Conservation (phyloP, 2,113 vertebrate species). For the Bothrops jararaca region DNA sequence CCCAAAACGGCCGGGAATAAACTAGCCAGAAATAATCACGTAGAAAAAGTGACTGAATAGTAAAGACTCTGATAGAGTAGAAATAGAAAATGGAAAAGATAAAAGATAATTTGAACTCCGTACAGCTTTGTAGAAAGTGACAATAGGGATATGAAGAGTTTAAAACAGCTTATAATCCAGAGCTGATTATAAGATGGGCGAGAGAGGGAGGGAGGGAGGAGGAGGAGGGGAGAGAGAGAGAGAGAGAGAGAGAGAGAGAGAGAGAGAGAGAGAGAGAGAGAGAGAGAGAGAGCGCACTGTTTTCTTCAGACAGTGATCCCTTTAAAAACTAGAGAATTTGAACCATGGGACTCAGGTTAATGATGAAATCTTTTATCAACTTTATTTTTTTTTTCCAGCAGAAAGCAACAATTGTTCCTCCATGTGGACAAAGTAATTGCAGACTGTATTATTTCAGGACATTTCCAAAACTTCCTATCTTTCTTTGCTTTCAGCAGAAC, state of each 20-base stretch:
- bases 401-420: background rate
- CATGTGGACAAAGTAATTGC: background rate
- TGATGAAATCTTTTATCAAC: background rate
- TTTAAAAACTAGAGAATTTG: background rate
- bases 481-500: background rate
- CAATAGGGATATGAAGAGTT: background rate
- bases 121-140: background rate
- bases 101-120: background rate
- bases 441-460: background rate
- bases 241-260: no score
- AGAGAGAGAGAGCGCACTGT: background rate
- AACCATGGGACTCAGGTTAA: background rate
- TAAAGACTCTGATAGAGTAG: background rate
- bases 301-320: background rate
- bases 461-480: background rate
- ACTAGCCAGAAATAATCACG: background rate
- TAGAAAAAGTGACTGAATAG: background rate
- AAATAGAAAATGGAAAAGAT: background rate
- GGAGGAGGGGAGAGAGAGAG: no score
- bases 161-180: background rate
- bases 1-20: background rate
- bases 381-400: background rate
- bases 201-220: no score
- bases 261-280: no score
- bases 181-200: background rate